Conservation (phyloP, 2,113 vertebrate genomes). For the Crocuta crocuta region DNA sequence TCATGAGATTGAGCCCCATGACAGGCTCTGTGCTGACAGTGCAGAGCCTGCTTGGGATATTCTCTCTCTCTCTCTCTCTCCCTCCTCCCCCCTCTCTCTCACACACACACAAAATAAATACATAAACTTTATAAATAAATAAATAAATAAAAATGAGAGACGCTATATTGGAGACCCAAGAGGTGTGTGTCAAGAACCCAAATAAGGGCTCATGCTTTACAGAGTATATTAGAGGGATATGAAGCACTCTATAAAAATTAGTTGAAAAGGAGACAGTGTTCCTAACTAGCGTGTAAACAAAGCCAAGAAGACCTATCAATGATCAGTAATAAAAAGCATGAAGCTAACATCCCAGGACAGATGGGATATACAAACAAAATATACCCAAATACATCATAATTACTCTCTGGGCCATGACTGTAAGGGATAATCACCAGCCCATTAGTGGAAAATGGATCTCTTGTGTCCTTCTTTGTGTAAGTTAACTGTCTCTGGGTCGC, state of each 20-base stretch:
- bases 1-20: too few relatives aligned
- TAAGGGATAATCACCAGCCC: not conserved
- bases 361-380: not conserved
- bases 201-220: not conserved
- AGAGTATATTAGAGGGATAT: not conserved
- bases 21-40: too few relatives aligned
- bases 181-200: not conserved
- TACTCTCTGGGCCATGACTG: rapidly evolving
- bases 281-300: not conserved
- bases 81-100: too few relatives aligned
- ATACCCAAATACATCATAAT: not conserved
- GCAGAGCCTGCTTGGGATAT: too few relatives aligned
- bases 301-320: not conserved
- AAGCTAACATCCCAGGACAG: not conserved
- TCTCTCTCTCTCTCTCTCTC: too few relatives aligned
- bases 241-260: not conserved
- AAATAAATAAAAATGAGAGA: not conserved
- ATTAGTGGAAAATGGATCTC: not conserved
- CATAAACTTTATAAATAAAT: not conserved
- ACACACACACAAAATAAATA: too few relatives aligned
- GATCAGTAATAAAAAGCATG: not conserved
- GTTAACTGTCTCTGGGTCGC: not conserved
- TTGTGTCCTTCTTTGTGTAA: not conserved
- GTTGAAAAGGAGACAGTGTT: not conserved
- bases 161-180: not conserved